These are phyloP conservation scores for Pongo abelii DNA, from an alignment of 2,113 vertebrate species.

Conservation along the genomic window DNA sequence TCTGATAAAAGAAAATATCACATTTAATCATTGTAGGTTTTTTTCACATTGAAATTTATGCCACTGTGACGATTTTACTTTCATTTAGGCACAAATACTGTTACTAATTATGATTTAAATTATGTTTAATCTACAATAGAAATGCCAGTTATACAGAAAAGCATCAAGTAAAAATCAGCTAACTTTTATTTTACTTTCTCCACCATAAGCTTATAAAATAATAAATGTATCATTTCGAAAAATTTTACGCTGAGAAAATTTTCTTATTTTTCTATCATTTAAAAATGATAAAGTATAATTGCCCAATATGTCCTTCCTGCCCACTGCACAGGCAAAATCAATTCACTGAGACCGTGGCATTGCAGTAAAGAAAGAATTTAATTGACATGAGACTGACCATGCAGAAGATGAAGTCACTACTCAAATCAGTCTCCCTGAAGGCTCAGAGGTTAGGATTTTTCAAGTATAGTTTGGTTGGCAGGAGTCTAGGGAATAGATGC, in stretches of 20 bases:
- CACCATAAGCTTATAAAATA: not conserved
- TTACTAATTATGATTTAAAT: conserved; percentile 49
- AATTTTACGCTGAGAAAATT: not conserved
- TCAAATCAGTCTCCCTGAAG: no score
- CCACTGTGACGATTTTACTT: conserved; percentile 17
- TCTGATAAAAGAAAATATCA: not conserved
- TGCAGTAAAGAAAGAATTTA: no score
- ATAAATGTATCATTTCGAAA: not conserved
- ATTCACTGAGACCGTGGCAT: no score
- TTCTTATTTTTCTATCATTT: not conserved
- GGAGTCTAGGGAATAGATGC: no score
- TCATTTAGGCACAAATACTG: conserved; percentile 40
- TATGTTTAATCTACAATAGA: conserved; percentile 36
- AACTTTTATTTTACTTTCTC: not conserved
- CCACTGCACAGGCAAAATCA: no score
- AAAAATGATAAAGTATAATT: not conserved
- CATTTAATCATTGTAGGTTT: not conserved
- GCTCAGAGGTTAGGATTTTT: no score
- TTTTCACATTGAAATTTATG: conserved; percentile 25
- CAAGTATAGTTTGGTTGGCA: no score
- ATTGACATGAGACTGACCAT: no score
- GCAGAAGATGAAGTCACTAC: no score
- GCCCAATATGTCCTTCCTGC: no score
- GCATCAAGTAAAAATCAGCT: not conserved
- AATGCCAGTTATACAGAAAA: not conserved